These are phyloP conservation scores for Micropoecilia bifurca DNA, from an alignment of 2,797 vertebrate species.

Conservation along the genomic window DNA sequence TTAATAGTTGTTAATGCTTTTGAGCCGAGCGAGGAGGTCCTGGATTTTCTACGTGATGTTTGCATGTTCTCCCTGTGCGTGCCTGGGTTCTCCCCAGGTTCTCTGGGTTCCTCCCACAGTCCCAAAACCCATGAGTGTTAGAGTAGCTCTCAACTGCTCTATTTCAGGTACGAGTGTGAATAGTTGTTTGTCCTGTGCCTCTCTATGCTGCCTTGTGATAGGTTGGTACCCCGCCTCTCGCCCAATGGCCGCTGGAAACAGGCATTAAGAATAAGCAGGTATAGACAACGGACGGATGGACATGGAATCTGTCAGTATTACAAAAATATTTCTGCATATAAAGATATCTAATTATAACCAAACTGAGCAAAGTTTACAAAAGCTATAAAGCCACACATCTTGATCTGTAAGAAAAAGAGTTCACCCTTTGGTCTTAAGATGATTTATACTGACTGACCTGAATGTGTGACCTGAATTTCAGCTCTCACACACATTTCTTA, in stretches of 20 bases:
- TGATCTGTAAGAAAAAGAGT: background rate
- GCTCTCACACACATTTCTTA: constrained; percentile 9
- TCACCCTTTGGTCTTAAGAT: constrained; percentile 56
- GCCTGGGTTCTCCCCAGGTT: background rate
- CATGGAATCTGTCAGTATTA: background rate
- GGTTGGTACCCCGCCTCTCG: background rate
- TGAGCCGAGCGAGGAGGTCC: background rate
- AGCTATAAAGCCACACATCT: background rate
- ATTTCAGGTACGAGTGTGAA: background rate
- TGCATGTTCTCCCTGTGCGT: background rate
- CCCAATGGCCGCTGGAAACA: background rate
- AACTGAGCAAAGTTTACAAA: background rate
- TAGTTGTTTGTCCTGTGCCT: background rate
- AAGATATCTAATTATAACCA: background rate
- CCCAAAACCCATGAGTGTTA: background rate
- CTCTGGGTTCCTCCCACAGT: background rate
- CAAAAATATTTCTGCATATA: background rate
- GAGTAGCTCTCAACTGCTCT: background rate
- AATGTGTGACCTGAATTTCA: constrained; percentile 27
- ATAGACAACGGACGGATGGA: background rate
- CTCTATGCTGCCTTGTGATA: background rate
- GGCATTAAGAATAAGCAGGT: background rate
- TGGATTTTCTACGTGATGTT: background rate
- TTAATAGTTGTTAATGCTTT: background rate
- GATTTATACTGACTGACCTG: constrained; percentile 38